These are phyloP conservation scores for Eristalinus aeneus DNA, from an alignment of 2,888 invertebrate species.

Conservation along the genomic window DNA sequence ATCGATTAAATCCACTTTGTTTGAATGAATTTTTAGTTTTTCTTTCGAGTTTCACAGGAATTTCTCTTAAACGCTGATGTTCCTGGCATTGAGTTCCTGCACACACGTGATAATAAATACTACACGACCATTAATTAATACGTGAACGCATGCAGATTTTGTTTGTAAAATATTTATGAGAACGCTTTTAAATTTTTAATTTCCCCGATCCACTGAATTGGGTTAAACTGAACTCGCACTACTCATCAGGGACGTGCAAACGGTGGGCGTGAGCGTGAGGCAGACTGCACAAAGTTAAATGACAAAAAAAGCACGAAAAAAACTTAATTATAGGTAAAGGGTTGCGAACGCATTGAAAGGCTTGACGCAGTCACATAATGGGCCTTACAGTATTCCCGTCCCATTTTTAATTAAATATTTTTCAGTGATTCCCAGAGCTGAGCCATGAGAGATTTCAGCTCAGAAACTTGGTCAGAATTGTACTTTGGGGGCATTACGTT, in stretches of 20 bases:
- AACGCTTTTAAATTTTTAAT: slow-evolving; percentile 34
- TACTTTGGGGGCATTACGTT: not conserved
- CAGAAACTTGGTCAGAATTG: slow-evolving; percentile 11
- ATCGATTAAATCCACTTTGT: not conserved
- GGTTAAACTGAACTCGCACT: slow-evolving; percentile 2
- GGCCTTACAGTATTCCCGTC: slow-evolving; percentile 27
- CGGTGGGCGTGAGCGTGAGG: not conserved
- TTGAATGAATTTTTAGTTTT: not conserved
- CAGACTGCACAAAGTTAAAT: not conserved
- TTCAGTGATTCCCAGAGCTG: slow-evolving; percentile 23
- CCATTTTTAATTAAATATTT: slow-evolving; percentile 64
- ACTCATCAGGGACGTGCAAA: slow-evolving; percentile 1
- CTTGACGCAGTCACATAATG: slow-evolving; percentile 31
- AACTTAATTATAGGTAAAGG: slow-evolving; percentile 59
- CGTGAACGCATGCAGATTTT: slow-evolving; percentile 19
- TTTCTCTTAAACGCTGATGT: not conserved
- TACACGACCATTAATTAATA: slow-evolving; percentile 30
- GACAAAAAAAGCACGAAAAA: slow-evolving; percentile 19
- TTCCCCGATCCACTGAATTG: not conserved
- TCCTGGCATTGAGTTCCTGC: not conserved
- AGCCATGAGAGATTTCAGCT: not conserved
- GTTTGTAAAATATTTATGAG: slow-evolving; percentile 41
- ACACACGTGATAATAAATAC: slow-evolving; percentile 21
- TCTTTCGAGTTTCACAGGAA: not conserved
- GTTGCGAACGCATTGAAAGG: slow-evolving; percentile 19